These are phyloP conservation scores for Stictonetta naevosa DNA, from an alignment of 2,113 vertebrate species.

Conservation along the genomic window DNA sequence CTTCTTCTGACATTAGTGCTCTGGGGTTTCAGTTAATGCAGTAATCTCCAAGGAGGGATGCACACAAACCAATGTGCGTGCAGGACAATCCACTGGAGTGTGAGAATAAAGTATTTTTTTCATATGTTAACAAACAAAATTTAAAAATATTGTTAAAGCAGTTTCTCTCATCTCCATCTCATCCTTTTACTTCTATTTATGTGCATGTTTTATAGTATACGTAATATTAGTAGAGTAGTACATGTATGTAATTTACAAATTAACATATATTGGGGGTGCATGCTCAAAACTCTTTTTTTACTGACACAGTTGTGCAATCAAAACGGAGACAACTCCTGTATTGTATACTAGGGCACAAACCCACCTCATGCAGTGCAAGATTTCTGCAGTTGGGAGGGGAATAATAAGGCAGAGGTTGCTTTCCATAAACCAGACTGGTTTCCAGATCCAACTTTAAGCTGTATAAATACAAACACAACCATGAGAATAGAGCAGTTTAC, in stretches of 20 bases:
- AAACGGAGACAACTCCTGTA: background rate
- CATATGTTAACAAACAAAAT: background rate
- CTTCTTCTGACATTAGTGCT: background rate
- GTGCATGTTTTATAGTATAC: background rate
- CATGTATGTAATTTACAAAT: background rate
- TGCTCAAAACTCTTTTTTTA: background rate
- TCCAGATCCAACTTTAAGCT: background rate
- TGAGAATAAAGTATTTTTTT: background rate
- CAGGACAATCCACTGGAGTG: rapidly evolving
- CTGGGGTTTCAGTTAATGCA: background rate
- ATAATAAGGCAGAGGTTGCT: background rate
- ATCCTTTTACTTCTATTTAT: background rate
- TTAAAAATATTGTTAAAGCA: background rate
- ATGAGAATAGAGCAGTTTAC: background rate
- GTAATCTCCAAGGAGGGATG: background rate
- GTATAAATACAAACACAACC: background rate
- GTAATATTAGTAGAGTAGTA: background rate
- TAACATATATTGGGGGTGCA: rapidly evolving
- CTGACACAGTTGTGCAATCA: rapidly evolving
- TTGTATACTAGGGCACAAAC: background rate
- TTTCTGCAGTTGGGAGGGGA: background rate
- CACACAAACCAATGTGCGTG: background rate
- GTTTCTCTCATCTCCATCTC: background rate
- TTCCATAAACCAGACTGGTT: background rate
- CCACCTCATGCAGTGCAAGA: background rate